Conservation (phyloP, 2,797 vertebrate species). For the Kryptopterus vitreolus region DNA sequence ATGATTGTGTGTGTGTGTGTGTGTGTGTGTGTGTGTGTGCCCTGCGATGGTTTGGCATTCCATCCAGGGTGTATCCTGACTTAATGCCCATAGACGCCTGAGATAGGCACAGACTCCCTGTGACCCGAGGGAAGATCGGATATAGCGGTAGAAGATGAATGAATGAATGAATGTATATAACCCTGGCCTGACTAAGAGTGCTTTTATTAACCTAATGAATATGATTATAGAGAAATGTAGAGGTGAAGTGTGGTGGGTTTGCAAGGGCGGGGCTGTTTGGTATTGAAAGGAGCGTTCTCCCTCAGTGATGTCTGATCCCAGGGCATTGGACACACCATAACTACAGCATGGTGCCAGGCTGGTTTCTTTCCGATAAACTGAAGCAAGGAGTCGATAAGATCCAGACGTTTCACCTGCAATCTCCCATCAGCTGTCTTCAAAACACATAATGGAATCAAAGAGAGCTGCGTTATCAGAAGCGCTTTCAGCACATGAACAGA, state of each 20-base stretch:
- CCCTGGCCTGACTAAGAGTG: conserved; percentile 10
- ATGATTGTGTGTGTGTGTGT: too few species aligned
- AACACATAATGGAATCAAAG: conserved; percentile 39
- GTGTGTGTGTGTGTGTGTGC: too few species aligned
- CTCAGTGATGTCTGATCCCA: conserved; percentile 21
- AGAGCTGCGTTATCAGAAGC: conserved; percentile 19
- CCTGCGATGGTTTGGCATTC: too few species aligned
- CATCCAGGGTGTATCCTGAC: too few species aligned
- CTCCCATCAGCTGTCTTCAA: conserved; percentile 33
- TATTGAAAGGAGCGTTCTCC: conserved; percentile 9
- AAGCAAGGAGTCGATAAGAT: conserved; percentile 27
- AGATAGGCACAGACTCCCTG: too few species aligned
- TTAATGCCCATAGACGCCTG: too few species aligned
- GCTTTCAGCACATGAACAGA: not conserved
- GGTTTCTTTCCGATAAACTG: conserved; percentile 33
- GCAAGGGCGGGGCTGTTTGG: not conserved
- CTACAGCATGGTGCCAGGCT: not conserved
- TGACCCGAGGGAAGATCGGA: too few species aligned
- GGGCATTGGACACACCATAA: not conserved
- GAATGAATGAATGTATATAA: too few species aligned
- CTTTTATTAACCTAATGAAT: conserved; percentile 31
- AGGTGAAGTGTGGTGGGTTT: too few species aligned
- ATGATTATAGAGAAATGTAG: conserved; percentile 9
- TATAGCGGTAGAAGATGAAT: too few species aligned
- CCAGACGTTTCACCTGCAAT: conserved; percentile 40